phyloP scores from a whole-genome alignment of 2,888 invertebrate genomes.

The Hemaris fuciformis region DNA sequence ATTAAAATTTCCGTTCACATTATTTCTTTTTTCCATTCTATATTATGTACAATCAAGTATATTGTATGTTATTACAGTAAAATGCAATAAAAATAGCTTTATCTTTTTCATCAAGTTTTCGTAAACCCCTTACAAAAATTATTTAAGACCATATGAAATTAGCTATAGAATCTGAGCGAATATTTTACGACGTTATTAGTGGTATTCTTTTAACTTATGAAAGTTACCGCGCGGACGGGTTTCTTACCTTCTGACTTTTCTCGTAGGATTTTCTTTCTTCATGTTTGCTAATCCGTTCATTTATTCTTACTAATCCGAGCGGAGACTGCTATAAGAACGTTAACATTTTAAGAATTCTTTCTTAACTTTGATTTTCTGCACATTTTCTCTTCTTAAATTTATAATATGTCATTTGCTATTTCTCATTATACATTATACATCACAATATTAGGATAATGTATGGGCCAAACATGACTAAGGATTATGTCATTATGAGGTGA shows the following conservation, averaged over 20 bases:
- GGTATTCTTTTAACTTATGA: neutral
- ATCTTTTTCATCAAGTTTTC: no score
- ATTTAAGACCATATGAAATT: neutral
- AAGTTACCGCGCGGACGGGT: neutral
- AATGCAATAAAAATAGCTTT: neutral
- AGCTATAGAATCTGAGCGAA: neutral
- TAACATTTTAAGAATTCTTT: neutral
- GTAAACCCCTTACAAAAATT: neutral
- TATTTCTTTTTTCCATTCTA: no score
- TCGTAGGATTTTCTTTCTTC: constrained; percentile 1
- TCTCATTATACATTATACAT: neutral
- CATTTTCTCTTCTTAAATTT: neutral
- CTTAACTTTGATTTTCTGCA: neutral
- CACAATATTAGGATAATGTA: neutral
- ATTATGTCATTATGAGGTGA: constrained; percentile 25
- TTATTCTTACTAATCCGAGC: neutral
- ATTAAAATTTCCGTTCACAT: no score
- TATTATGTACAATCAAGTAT: no score
- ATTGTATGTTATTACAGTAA: no score
- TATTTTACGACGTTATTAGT: neutral
- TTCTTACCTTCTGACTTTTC: neutral
- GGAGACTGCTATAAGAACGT: neutral
- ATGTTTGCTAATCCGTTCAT: constrained; percentile 5
- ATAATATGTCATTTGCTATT: neutral
- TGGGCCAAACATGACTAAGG: neutral